phyloP scores from a whole-genome alignment of 2,113 vertebrate genomes.

The Spheniscus mendiculus region DNA sequence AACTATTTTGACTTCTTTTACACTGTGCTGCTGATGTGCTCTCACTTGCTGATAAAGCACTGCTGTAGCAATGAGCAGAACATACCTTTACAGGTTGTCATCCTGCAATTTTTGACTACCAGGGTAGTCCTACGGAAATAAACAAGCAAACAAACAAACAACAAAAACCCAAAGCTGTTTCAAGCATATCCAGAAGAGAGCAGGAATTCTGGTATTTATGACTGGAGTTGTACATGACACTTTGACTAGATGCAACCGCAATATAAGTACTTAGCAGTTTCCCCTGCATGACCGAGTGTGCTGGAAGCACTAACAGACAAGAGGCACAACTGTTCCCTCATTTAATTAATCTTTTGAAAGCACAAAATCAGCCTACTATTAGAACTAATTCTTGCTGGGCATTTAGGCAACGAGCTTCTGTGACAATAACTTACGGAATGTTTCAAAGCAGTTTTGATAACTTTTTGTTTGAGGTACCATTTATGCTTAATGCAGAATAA shows the following conservation, averaged over 20 bases:
- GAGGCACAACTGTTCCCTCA: background rate
- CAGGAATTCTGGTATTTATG: background rate
- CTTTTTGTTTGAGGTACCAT: background rate
- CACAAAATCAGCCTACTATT: background rate
- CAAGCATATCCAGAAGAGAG: background rate
- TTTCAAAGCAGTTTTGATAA: background rate
- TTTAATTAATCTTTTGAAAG: background rate
- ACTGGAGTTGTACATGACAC: background rate
- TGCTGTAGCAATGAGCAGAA: background rate
- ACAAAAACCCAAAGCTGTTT: background rate
- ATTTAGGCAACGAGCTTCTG: background rate
- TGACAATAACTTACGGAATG: fast-evolving
- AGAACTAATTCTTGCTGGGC: background rate
- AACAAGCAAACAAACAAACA: background rate
- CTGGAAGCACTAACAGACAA: background rate
- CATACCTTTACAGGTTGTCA: background rate
- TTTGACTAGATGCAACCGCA: background rate
- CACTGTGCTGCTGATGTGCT: background rate
- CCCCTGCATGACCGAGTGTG: background rate
- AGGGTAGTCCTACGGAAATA: background rate
- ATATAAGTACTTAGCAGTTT: background rate
- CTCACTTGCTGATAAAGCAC: background rate
- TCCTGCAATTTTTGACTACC: background rate
- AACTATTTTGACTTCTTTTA: background rate
- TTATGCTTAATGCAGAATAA: background rate